Conservation (phyloP, 2,888 invertebrate species). For the Cerceris rybyensis region DNA sequence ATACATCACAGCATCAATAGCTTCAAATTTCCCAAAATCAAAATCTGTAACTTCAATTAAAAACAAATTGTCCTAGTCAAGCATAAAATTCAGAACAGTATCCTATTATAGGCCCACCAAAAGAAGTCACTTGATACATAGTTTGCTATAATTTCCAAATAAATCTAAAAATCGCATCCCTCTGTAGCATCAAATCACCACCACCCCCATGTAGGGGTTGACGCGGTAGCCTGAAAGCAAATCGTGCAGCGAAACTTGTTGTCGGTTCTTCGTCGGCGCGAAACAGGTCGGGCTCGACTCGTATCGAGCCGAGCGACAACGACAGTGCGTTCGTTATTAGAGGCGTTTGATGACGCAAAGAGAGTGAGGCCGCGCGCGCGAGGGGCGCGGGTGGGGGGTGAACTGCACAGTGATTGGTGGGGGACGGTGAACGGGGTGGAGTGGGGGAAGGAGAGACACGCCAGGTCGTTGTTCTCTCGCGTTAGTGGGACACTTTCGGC, state of each 20-base stretch:
- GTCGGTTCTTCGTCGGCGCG: conserved; percentile 52
- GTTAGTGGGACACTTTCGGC: conserved; percentile 77
- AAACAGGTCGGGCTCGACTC: conserved; percentile 61
- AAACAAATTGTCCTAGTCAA: no score
- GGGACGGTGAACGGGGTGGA: conserved; percentile 15
- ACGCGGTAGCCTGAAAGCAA: not conserved
- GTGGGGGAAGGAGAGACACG: conserved; percentile 50
- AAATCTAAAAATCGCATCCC: not conserved
- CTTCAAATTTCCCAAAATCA: no score
- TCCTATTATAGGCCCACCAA: no score
- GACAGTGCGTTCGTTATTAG: conserved; percentile 69
- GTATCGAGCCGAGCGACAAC: conserved; percentile 66
- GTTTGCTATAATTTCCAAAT: not conserved
- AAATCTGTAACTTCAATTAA: no score
- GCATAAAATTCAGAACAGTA: not conserved
- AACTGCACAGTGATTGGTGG: conserved; percentile 45
- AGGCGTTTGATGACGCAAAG: conserved; percentile 68
- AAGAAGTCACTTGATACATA: no score
- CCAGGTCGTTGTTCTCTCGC: conserved; percentile 75
- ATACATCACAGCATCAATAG: no score
- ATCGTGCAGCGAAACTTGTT: conserved; percentile 59
- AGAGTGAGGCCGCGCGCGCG: conserved; percentile 39
- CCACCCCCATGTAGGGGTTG: not conserved
- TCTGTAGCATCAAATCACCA: not conserved
- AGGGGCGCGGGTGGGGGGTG: conserved; percentile 36